Evolutionary conservation across 1,140 invertebrate genomes (phyloP), one percentile per base, ranked within the genome.

Genomic region (Ips nitidus): DNA sequence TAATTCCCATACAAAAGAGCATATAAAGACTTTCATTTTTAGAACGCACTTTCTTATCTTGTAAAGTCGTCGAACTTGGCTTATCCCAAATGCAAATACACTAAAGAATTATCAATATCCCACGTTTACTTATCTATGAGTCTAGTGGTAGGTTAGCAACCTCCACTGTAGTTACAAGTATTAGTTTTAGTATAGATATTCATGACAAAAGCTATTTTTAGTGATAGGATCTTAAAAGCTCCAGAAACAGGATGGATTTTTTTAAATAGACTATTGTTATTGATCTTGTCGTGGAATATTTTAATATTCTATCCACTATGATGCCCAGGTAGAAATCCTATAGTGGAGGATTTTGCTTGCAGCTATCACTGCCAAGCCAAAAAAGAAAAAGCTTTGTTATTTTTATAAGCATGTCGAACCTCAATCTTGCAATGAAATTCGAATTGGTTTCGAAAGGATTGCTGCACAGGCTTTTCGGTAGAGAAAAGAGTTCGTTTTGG

Each of bases 321-420:
- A 22, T 22, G 22, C 45, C 40, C 62, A 64, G 62, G 62, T 64
- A 64, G 62, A 64, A 64, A 64, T 53, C 50, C 50, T 47, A 64
- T 52, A 52, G n/a, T 53, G 22, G 43, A 55, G 63, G 53, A 55
- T 66, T 66, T 66, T 43, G 65, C 65, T 66, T 66, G 58, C 52
- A 66, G 59, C 59, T 61, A 61, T 61, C 59, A 43, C 4, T 6
- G 42, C 57, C 4, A 41, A n/a, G 60, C 8, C 8, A 7, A 2
- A 45, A 7, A 7, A 2, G 6, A 40, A 58, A 45, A 42, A n/a
- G 41, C 58, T 45, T 64, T 59, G 7, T 52, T 66, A 66, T 66
- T 38, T 38, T 47, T 53, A 42, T 41, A 22, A 42, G 53, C 52
- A 38, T 66, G 65, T 66, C 65, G 65, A 66, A 66, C 65, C 65